Percentiles rank a stretch among this genome's conserved stretches.
phyloP scores from a whole-genome alignment of 2,888 invertebrate genomes.

The Lepas anatifera region DNA sequence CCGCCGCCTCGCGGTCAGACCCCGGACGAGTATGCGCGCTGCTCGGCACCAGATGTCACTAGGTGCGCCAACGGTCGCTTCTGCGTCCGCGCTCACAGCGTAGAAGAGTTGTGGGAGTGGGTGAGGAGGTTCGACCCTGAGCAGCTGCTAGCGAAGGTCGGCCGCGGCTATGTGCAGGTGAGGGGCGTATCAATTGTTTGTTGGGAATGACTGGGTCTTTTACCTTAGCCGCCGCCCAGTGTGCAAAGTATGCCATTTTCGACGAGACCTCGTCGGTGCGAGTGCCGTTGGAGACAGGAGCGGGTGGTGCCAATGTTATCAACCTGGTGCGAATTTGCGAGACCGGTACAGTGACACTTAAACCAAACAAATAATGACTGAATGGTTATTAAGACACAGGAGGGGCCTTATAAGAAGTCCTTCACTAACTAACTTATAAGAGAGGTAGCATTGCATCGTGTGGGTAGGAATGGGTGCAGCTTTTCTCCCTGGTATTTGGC shows the following conservation, averaged over 20 bases:
- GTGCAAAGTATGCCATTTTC: not conserved
- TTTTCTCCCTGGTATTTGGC: no score
- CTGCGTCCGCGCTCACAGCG: conserved; percentile 60
- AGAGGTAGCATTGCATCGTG: no score
- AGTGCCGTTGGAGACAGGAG: not conserved
- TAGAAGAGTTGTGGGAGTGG: conserved; percentile 59
- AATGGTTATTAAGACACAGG: no score
- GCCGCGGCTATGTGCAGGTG: not conserved
- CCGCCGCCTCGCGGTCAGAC: conserved; percentile 55
- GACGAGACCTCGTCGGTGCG: no score
- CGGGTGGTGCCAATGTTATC: not conserved
- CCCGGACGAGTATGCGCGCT: conserved; percentile 49
- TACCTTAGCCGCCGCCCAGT: not conserved
- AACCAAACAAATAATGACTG: no score
- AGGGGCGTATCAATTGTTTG: not conserved
- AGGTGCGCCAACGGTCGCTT: conserved; percentile 54
- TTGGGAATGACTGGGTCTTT: not conserved
- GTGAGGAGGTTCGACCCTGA: conserved; percentile 47
- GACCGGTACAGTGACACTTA: no score
- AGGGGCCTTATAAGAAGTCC: no score
- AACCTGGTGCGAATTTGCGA: no score
- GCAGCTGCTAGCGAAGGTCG: not conserved
- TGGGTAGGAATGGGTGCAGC: no score
- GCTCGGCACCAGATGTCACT: conserved; percentile 35
- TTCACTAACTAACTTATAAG: no score